phyloP scores from a whole-genome alignment of 2,888 invertebrate species.

The Agonum fuliginosum region DNA sequence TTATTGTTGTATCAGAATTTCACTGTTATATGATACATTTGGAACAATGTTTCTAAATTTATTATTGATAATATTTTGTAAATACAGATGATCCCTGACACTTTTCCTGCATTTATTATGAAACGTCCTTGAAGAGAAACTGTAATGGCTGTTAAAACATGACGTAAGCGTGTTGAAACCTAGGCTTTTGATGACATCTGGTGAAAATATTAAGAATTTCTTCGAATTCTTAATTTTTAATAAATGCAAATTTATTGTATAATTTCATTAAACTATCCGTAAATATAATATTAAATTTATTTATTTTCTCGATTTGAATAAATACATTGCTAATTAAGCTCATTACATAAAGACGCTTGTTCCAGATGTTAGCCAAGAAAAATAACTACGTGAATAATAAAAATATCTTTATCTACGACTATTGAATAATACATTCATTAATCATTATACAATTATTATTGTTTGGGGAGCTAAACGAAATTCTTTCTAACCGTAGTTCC shows the following conservation, averaged over 20 bases:
- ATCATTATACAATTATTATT: too few species aligned
- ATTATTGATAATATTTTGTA: conserved; percentile 51
- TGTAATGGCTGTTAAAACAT: conserved; percentile 57
- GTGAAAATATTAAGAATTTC: neutral
- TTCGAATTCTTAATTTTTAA: neutral
- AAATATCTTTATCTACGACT: too few species aligned
- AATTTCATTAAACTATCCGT: too few species aligned
- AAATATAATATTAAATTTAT: too few species aligned
- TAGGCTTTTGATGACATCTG: conserved; percentile 26
- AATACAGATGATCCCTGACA: conserved; percentile 57
- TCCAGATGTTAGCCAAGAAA: too few species aligned
- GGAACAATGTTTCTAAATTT: conserved; percentile 49
- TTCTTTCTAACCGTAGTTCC: too few species aligned
- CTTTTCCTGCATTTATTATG: conserved; percentile 57
- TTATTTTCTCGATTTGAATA: too few species aligned
- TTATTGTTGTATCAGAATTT: conserved; percentile 11
- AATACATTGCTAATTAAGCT: too few species aligned
- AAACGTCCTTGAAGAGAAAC: conserved; percentile 55
- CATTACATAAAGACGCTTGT: too few species aligned
- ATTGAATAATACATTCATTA: too few species aligned
- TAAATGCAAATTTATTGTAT: neutral
- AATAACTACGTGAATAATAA: too few species aligned
- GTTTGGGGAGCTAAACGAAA: too few species aligned
- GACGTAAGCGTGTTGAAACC: conserved; percentile 57
- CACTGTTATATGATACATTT: conserved; percentile 38